Percentiles rank a stretch among this genome's conserved stretches.
These are phyloP conservation scores for Odontocolon sp. DNA, from an alignment of 2,888 invertebrate species.

Conservation along the genomic window DNA sequence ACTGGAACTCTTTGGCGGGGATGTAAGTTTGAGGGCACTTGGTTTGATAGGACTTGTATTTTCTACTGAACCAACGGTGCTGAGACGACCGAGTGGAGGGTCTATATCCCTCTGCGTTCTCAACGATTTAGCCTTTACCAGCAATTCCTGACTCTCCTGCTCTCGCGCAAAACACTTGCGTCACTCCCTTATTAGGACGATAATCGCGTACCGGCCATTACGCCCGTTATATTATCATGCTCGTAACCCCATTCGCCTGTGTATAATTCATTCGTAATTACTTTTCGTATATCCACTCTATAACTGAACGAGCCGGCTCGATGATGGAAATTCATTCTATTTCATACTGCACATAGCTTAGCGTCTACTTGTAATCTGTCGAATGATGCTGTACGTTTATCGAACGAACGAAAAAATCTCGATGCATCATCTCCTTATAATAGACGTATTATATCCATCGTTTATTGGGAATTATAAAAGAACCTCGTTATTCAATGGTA, in stretches of 20 bases:
- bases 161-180: constrained; percentile 70
- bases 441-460: neutral
- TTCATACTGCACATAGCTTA: constrained; percentile 12
- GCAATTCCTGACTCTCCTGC: constrained; percentile 34
- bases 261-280: constrained; percentile 77
- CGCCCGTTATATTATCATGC: constrained; percentile 77
- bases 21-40: constrained; percentile 37
- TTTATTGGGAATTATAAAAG: constrained; percentile 27
- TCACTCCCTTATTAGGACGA: constrained; percentile 79
- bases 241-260: constrained; percentile 70
- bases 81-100: constrained; percentile 23
- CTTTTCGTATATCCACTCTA: constrained; percentile 66
- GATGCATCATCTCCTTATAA: constrained; percentile 30
- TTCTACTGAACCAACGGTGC: constrained; percentile 32
- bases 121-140: constrained; percentile 42
- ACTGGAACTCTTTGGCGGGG: constrained; percentile 17
- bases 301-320: constrained; percentile 47
- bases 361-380: neutral
- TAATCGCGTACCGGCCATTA: constrained; percentile 78
- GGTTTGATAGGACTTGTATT: constrained; percentile 50
- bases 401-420: constrained; percentile 11
- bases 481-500: neutral
- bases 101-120: constrained; percentile 18
- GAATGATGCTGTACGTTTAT: neutral
- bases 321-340: constrained; percentile 56